phyloP scores from a whole-genome alignment of 2,113 vertebrate species.

The Empidonax traillii region DNA sequence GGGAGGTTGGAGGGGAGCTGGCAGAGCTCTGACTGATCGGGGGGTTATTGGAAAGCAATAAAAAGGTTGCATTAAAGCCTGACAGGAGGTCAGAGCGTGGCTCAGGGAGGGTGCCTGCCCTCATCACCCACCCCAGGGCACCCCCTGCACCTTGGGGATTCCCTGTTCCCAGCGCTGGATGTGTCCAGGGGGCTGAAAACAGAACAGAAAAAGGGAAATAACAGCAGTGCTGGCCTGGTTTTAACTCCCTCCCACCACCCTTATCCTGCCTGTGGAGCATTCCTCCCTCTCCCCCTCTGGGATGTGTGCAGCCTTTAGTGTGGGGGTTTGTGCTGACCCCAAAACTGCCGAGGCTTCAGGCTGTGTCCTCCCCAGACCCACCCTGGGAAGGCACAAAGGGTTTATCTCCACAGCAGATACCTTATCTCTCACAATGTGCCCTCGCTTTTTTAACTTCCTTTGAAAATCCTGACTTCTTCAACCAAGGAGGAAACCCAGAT shows the following conservation, averaged over 20 bases:
- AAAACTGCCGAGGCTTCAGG: background rate
- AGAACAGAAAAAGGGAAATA: background rate
- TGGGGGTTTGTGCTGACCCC: background rate
- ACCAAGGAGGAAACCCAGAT: background rate
- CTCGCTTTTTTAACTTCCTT: background rate
- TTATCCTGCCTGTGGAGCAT: background rate
- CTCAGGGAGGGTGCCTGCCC: constrained; percentile 29
- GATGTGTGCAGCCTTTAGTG: accelerated
- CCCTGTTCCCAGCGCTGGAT: background rate
- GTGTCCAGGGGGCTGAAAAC: background rate
- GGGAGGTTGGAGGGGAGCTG: constrained; percentile 56
- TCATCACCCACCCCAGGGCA: background rate
- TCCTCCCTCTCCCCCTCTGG: background rate
- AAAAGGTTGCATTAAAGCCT: constrained; percentile 57
- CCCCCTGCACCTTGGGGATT: background rate
- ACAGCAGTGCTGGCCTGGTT: too few species aligned
- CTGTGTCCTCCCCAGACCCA: background rate
- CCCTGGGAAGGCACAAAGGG: background rate
- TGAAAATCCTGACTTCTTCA: background rate
- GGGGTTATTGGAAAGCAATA: constrained; percentile 70
- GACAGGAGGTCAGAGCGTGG: constrained; percentile 45
- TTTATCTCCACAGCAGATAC: background rate
- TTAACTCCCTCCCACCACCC: background rate
- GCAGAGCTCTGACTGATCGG: constrained; percentile 55
- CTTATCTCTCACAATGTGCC: background rate